phyloP scores from a whole-genome alignment of 1,140 invertebrate genomes.

The Rhopalosiphum maidis region DNA sequence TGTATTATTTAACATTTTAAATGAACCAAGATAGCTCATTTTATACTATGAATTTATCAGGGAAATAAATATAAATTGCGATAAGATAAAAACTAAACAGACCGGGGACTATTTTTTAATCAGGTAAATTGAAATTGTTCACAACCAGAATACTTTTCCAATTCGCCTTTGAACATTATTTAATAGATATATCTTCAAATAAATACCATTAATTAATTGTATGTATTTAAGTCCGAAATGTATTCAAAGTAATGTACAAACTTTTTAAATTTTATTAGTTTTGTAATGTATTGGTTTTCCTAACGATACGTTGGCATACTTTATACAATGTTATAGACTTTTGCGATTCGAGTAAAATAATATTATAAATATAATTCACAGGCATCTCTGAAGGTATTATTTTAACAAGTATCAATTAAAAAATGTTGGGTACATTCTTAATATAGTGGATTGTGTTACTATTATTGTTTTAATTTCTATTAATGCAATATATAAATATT shows the following conservation, averaged over 20 bases:
- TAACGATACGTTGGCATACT: not conserved
- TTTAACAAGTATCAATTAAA: not conserved
- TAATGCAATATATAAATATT: too few species aligned
- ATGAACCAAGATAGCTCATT: not conserved
- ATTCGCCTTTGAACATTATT: not conserved
- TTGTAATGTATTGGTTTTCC: not conserved
- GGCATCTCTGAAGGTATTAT: not conserved
- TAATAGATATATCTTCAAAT: not conserved
- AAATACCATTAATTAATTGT: not conserved
- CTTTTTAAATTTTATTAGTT: not conserved
- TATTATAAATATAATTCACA: not conserved
- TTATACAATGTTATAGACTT: not conserved
- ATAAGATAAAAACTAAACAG: not conserved
- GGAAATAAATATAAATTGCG: not conserved
- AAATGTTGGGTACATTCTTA: not conserved
- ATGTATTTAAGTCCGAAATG: not conserved
- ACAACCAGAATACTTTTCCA: not conserved
- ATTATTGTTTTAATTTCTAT: too few species aligned
- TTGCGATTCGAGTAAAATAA: not conserved
- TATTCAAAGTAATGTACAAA: not conserved
- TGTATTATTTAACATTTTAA: not conserved
- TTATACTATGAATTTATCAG: not conserved
- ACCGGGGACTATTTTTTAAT: not conserved
- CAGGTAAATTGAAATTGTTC: not conserved
- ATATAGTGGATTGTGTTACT: not conserved